A percentile compares a stretch with the other conserved stretches of the same genome.
These are phyloP conservation scores for Euwallacea fornicatus DNA, from an alignment of 1,140 invertebrate genomes.

Conservation along the genomic window DNA sequence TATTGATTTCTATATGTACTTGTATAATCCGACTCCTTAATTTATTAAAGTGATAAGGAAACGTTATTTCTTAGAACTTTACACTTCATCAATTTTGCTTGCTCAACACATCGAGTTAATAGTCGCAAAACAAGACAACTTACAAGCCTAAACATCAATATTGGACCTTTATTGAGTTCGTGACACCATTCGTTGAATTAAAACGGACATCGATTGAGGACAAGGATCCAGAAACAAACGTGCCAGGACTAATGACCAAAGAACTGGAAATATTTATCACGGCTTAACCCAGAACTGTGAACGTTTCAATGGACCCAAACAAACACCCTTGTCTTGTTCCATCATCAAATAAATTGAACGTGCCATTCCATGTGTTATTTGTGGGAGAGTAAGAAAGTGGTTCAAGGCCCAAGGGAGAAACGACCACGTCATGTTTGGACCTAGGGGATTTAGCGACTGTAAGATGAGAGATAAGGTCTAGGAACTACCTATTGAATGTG, in stretches of 20 bases:
- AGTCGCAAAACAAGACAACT: no score
- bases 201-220: constrained; percentile 8
- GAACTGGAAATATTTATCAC: constrained; percentile 1
- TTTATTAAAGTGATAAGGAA: no score
- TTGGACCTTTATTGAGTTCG: constrained; percentile 14
- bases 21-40: no score
- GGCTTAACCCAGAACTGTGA: background rate
- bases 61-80: no score
- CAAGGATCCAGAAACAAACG: background rate
- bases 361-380: constrained; percentile 1
- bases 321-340: no score
- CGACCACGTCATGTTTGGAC: background rate
- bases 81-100: no score
- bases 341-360: constrained; percentile 11
- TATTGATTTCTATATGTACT: no score
- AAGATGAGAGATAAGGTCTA: no score
- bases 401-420: background rate
- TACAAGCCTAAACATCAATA: no score
- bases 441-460: background rate
- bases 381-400: constrained; percentile 6
- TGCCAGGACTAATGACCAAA: background rate
- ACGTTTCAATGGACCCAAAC: background rate
- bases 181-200: constrained; percentile 11
- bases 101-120: no score
- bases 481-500: no score